Conservation (phyloP, 2,797 vertebrate species). For the Chaunax sp. region DNA sequence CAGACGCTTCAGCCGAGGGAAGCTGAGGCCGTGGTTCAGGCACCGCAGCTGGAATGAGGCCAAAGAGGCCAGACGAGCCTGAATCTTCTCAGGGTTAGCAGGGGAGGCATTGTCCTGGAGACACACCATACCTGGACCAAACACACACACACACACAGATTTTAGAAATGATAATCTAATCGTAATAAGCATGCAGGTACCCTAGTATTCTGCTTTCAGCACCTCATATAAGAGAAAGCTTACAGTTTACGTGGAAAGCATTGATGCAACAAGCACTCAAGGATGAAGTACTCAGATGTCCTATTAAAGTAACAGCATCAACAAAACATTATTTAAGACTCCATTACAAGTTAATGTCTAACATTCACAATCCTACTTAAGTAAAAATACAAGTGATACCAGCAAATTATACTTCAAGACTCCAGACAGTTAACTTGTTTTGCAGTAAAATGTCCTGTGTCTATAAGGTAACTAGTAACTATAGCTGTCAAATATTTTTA, state of each 20-base stretch:
- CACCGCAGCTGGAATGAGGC: conserved; percentile 89
- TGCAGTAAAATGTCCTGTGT: background rate
- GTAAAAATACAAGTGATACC: too few relatives aligned
- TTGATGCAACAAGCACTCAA: background rate
- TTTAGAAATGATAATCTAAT: background rate
- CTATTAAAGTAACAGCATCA: background rate
- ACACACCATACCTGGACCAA: conserved; percentile 87
- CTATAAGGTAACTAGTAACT: background rate
- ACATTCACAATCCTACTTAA: too few relatives aligned
- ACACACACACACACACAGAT: conserved; percentile 19
- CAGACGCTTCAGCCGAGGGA: conserved; percentile 86
- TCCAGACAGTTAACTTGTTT: too few relatives aligned
- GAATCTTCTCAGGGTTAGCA: conserved; percentile 45
- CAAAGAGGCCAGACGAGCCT: conserved; percentile 84
- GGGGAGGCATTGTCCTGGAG: conserved; percentile 63
- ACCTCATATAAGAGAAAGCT: too few relatives aligned
- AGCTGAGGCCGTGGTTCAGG: conserved; percentile 87
- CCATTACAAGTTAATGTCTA: too few relatives aligned
- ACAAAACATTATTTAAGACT: too few relatives aligned
- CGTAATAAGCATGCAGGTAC: background rate
- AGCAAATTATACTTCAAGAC: too few relatives aligned
- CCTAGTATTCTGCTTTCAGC: too few relatives aligned
- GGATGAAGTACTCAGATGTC: too few relatives aligned
- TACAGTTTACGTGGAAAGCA: background rate
- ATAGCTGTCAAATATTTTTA: background rate